Percentiles rank a stretch among this genome's conserved stretches.
These are phyloP conservation scores for Drosophila watanabei DNA, from an alignment of 1,140 invertebrate genomes.

Conservation along the genomic window DNA sequence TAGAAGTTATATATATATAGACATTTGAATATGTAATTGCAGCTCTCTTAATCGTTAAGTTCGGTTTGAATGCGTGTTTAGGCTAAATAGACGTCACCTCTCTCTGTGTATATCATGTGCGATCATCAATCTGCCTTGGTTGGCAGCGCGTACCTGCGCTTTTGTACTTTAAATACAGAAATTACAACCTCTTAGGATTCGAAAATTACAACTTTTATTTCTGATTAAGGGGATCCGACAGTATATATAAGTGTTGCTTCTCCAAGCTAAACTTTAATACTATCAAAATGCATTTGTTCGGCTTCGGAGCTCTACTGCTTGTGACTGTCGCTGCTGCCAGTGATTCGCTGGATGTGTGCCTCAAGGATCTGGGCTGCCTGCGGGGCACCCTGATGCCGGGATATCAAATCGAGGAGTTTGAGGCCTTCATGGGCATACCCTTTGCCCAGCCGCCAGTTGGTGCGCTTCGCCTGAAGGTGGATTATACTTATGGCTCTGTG, in stretches of 20 bases:
- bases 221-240: neutral
- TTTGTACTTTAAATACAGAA: constrained; percentile 55
- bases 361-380: constrained; percentile 67
- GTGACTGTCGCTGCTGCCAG: constrained; percentile 1
- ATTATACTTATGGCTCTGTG: neutral
- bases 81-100: constrained; percentile 27
- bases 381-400: constrained; percentile 58
- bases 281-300: constrained; percentile 4
- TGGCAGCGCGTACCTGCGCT: constrained; percentile 56
- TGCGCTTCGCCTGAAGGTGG: constrained; percentile 63
- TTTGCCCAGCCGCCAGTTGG: constrained; percentile 75
- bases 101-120: constrained; percentile 23
- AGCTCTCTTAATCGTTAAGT: constrained; percentile 51
- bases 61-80: constrained; percentile 71
- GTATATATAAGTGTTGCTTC: constrained; percentile 3
- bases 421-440: constrained; percentile 81
- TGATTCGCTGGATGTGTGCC: constrained; percentile 61
- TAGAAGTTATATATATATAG: constrained; percentile 30
- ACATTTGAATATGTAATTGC: constrained; percentile 22
- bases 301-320: neutral
- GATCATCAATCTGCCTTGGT: constrained; percentile 40
- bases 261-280: neutral
- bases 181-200: constrained; percentile 52
- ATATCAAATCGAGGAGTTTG: constrained; percentile 38
- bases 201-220: constrained; percentile 26